Evolutionary conservation across 2,113 vertebrate species (phyloP), one percentile per base, ranked within the genome.

Genomic region (Trinectes maculatus): DNA sequence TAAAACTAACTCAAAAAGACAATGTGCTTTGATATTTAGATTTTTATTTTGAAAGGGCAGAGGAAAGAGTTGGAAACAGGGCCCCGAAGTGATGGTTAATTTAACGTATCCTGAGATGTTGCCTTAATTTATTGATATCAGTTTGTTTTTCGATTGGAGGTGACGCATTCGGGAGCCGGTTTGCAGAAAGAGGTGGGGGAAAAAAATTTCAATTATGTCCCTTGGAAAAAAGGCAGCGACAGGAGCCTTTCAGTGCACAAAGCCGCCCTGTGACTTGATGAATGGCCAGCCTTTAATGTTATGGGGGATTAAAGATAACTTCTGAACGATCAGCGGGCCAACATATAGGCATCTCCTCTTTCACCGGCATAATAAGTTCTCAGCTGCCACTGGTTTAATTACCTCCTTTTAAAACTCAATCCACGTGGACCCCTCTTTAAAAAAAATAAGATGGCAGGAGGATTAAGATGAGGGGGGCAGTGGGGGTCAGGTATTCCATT

Each of bases 301-400:
- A 92, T 82, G 82, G 87, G 85, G 91, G 91, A 93, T 93, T 91
- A 91, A 90, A 91, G 91, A 92, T 91, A 91, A 93, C 88, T 91
- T 91, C 74, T 87, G 87, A 91, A 89, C 83, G 84, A 92, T 90
- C 88, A 86, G 75, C 80, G 74, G 83, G 68, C 78, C 78, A 85
- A 90, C 82, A 69, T 90, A 91, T 88, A 89, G 88, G 84, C 90
- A 89, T 82, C 90, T 91, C 77, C 79, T 91, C 89, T 91, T 91
- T 91, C 89, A 89, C 84, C 77, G 29, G 82, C 82, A 87, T 91
- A 92, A 92, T 92, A 92, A 89, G 89, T 92, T 91, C 87, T 89
- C 77, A 87, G 85, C 90, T 92, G 89, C 85, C 90, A 89, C 86
- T 64, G 79, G 86, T 92, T 93, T 93, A 93, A 93, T 93, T 92